Evolutionary conservation across 1,140 invertebrate species (phyloP), one percentile per base, ranked within the genome.

Genomic region (Scaptomyza pallida): DNA sequence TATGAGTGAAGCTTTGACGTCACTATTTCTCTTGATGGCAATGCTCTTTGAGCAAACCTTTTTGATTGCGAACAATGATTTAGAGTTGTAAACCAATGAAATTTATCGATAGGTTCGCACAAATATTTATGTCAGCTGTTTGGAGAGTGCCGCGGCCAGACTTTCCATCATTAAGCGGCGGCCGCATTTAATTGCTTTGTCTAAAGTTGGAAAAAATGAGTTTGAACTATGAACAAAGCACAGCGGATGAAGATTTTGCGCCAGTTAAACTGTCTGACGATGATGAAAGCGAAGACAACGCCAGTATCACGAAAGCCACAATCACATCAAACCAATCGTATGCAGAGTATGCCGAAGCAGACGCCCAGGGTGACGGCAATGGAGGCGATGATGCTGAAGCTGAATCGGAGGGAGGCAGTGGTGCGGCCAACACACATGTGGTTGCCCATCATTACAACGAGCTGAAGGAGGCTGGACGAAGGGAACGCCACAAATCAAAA

Each of bases 381-480:
- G 13, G 13, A 52, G 54, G 43, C 2, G 23, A 13, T 2, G 75
- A 51, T 8, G 30, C 44, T 6, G 60, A 59, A 1, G 48, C 10
- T 10, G 62, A 17, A 21, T 21, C 17, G 9, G 61, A 37, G 16
- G 41, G n/a, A n/a, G n/a, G 47, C 15, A 61, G 41, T 0, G 60
- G 56, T 6, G 74, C 81, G n/a, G 90, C 78, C 13, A 90, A 95
- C 78, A 92, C 93, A 51, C 92, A 91, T 72, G 92, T 96, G 12
- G 96, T 98, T 10, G 96, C 97, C 5, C 93, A 94, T 16, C 97
- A 98, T 92, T 98, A 98, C 88, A 98, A 98, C 92, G 93, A 94
- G 35, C 85, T 97, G 3, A 93, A 95, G 91, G 96, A 99, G 64
- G 95, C 95, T 72, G 97, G 97, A 0, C 90, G 97, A 6, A 93